A percentile compares a stretch with the other conserved stretches of the same genome.
Evolutionary conservation across 2,113 vertebrate genomes (phyloP).

Genomic region (Physeter macrocephalus): DNA sequence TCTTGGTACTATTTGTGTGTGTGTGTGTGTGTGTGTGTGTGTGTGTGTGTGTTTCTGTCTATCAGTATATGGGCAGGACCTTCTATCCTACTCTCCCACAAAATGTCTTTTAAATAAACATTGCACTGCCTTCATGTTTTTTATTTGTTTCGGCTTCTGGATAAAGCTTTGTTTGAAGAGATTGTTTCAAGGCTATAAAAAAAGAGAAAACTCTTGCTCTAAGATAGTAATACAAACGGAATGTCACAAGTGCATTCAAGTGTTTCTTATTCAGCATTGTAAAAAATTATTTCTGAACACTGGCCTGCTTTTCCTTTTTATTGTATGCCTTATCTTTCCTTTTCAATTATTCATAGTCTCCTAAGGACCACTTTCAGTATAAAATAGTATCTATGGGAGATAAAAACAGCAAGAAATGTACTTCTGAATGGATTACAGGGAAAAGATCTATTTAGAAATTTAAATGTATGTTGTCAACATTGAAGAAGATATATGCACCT

Average conservation of each 20-base stretch:
- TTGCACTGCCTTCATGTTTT: background rate
- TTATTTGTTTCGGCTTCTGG: slow-evolving; percentile 18
- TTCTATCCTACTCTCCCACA: background rate
- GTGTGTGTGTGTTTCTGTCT: background rate
- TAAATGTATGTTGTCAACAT: slow-evolving; percentile 42
- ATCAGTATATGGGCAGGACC: background rate
- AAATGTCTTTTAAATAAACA: background rate
- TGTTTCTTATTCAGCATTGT: slow-evolving; percentile 40
- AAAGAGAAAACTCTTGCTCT: background rate
- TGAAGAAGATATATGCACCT: background rate
- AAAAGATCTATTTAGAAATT: slow-evolving; percentile 56
- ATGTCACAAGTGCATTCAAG: slow-evolving; percentile 39
- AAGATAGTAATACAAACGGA: slow-evolving; percentile 51
- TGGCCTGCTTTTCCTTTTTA: slow-evolving; percentile 50
- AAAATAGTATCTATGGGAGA: slow-evolving; percentile 59
- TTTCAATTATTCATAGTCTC: slow-evolving; percentile 69
- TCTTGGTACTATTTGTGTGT: background rate
- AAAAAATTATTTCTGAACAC: slow-evolving; percentile 47
- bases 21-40: background rate
- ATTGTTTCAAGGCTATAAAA: slow-evolving; percentile 25
- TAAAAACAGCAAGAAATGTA: slow-evolving; percentile 54
- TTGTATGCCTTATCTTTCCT: slow-evolving; percentile 51
- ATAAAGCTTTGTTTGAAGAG: background rate
- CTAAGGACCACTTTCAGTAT: slow-evolving; percentile 60
- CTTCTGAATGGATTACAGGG: slow-evolving; percentile 52